Evolutionary conservation across 2,113 vertebrate species (phyloP).

Genomic region (Sander lucioperca): DNA sequence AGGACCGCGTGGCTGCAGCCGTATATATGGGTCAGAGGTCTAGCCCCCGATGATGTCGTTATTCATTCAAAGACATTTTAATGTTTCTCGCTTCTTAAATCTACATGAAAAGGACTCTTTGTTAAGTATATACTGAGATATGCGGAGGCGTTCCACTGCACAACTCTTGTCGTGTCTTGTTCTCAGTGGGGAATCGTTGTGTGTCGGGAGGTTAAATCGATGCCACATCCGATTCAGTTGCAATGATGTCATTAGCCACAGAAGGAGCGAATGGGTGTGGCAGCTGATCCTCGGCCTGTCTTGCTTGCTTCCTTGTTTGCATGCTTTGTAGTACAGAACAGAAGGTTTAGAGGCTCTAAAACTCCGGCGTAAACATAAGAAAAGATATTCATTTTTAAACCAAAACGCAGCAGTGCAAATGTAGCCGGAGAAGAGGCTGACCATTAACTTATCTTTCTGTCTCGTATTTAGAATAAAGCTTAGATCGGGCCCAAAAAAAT

Average conservation of each 20-base stretch:
- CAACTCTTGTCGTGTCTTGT: slow-evolving; percentile 16
- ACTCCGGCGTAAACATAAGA: too few relatives aligned
- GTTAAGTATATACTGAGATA: slow-evolving; percentile 2
- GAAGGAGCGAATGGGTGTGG: slow-evolving; percentile 5
- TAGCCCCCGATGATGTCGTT: slow-evolving; percentile 19
- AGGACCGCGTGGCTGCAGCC: slow-evolving; percentile 12
- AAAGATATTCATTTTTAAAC: too few relatives aligned
- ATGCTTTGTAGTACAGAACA: slow-evolving; percentile 11
- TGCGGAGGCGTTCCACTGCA: slow-evolving; percentile 3
- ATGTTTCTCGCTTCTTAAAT: slow-evolving; percentile 29
- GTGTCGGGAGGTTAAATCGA: slow-evolving; percentile 42
- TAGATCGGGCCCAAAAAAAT: too few relatives aligned
- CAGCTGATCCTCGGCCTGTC: slow-evolving; percentile 32
- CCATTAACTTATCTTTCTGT: background rate
- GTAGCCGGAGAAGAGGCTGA: background rate
- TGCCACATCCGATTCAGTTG: slow-evolving; percentile 36
- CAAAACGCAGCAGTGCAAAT: too few relatives aligned
- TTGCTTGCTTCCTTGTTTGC: too few relatives aligned
- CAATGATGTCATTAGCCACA: slow-evolving; percentile 39
- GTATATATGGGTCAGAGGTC: slow-evolving; percentile 28
- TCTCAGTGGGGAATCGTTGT: slow-evolving; percentile 19
- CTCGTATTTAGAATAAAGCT: background rate
- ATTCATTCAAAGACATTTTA: slow-evolving; percentile 25
- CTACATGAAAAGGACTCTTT: slow-evolving; percentile 45
- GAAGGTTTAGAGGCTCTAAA: too few relatives aligned